Evolutionary conservation across 2,888 invertebrate genomes (phyloP), one percentile per base, ranked within the genome.

Genomic region (Dolichopus griseipennis): DNA sequence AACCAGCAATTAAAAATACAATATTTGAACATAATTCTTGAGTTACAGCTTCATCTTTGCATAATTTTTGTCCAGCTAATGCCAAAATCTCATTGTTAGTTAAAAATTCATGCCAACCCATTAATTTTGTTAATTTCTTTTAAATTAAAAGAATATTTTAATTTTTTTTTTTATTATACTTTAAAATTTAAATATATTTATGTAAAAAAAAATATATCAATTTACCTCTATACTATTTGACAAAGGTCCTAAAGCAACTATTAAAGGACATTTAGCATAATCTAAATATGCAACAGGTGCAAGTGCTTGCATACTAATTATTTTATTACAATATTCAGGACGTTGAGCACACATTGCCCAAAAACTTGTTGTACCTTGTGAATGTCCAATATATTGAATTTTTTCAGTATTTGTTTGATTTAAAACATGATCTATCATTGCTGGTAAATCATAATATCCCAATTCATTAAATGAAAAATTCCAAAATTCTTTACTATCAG

Each of bases 21-120:
- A 86, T 76, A 74, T 87, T 87, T 66, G 82, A 81, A 78, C 90
- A 90, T 1, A 88, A 68, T 0, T 78, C 83, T 70, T 83, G 85
- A 68, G 82, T 82, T 10, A 79, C 41, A 0, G 81, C 82, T 61
- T 83, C 81, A 70, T 84, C 84, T 61, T 78, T 77, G 73, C 88
- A 88, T 0, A 83, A 61, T 0, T 77, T 64, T 69, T 82, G 74
- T 1, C 84, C 84, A 18, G 83, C 79, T 0, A 79, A 78, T 1
- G 78, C 78, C 73, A 82, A 75, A 7, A 87, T 76, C 0, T 73
- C 75, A 65, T 72, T 78, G 65, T 83, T 84, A 0, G 89, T 88
- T 66, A 86, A 71, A 69, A 90, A 86, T 74, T 90, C 88, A 34
- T 85, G 64, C 21, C 68, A 52, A 15, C 70, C 70, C 20, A 70